A percentile compares a stretch with the other conserved stretches of the same genome.
These are phyloP conservation scores for Cephalotes varians DNA, from an alignment of 2,888 invertebrate genomes.

Conservation along the genomic window DNA sequence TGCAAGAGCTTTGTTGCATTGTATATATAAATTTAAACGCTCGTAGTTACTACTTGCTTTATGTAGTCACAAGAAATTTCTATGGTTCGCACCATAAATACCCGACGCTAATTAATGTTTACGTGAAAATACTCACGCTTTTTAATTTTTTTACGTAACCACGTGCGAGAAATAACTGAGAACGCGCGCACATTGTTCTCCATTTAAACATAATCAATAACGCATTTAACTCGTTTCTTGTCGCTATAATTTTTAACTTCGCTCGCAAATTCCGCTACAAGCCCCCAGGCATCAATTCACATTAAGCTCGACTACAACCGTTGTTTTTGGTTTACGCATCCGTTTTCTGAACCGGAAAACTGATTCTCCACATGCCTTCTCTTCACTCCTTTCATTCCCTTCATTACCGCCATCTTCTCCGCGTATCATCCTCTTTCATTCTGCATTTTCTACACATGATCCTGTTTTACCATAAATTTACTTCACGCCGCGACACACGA, in stretches of 20 bases:
- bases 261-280: constrained; percentile 21
- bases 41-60: not conserved
- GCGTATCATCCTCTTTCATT: not conserved
- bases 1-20: not conserved
- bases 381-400: not conserved
- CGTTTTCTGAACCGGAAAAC: constrained; percentile 15
- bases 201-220: constrained; percentile 27
- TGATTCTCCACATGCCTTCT: not conserved
- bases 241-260: constrained; percentile 1
- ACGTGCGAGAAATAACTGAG: not conserved
- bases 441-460: not conserved
- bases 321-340: constrained; percentile 13
- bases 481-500: not conserved
- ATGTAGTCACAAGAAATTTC: not conserved
- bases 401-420: not conserved
- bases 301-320: constrained; percentile 4
- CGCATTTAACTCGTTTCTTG: not conserved
- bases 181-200: not conserved
- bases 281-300: not conserved
- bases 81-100: not conserved
- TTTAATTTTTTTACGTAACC: not conserved
- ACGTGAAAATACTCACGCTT: not conserved
- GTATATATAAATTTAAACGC: not conserved
- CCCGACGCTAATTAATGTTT: constrained; percentile 18
- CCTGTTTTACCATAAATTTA: not conserved